Evolutionary conservation across 1,140 invertebrate genomes (phyloP).

Genomic region (Agrilus planipennis): DNA sequence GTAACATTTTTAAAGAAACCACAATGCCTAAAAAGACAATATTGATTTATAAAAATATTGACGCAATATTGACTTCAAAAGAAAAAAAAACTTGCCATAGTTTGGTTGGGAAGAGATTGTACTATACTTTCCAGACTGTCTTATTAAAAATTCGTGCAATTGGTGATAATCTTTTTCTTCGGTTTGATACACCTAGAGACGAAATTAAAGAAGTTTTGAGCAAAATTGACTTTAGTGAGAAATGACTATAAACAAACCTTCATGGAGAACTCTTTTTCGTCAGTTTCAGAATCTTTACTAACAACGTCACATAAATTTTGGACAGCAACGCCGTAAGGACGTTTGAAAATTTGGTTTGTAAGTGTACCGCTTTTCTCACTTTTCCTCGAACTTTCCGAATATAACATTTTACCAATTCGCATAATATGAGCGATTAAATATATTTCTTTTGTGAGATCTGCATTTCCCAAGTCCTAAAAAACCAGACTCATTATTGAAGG

Average conservation of each 20-base stretch:
- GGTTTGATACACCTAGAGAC: constrained; percentile 61
- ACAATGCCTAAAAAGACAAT: constrained; percentile 43
- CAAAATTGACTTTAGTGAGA: too few relatives aligned
- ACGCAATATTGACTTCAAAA: neutral
- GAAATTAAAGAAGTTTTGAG: constrained; percentile 1
- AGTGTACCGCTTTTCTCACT: constrained; percentile 35
- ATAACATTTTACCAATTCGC: constrained; percentile 75
- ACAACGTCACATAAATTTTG: constrained; percentile 50
- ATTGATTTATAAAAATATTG: constrained; percentile 2
- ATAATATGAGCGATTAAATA: constrained; percentile 82
- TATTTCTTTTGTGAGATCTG: constrained; percentile 69
- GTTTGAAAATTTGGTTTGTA: constrained; percentile 45
- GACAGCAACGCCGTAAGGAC: constrained; percentile 78
- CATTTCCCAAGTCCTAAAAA: constrained; percentile 54
- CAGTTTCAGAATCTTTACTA: constrained; percentile 45
- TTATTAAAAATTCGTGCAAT: constrained; percentile 77
- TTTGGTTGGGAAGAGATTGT: constrained; percentile 61
- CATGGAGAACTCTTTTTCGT: constrained; percentile 55
- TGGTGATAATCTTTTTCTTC: constrained; percentile 88
- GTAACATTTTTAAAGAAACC: constrained; percentile 58
- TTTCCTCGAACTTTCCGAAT: constrained; percentile 66
- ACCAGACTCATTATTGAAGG: neutral
- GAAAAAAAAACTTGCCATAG: constrained; percentile 45
- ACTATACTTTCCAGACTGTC: constrained; percentile 71
- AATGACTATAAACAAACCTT: constrained; percentile 16